phyloP scores from a whole-genome alignment of 1,140 invertebrate genomes.

The Bombus impatiens region DNA sequence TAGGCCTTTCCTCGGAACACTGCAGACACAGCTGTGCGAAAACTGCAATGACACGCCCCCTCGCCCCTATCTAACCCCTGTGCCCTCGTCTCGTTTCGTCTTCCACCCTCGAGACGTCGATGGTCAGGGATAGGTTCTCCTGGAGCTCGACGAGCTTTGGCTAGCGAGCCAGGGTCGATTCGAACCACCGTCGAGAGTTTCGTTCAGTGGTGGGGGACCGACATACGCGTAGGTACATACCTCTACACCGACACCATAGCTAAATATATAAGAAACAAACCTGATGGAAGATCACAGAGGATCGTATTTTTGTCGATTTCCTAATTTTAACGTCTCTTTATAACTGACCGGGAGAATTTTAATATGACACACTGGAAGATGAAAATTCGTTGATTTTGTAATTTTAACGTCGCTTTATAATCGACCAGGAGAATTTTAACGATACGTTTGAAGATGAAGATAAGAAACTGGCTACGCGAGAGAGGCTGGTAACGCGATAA shows the following conservation, averaged over 20 bases:
- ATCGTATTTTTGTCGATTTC: too few species aligned
- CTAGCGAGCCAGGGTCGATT: slow-evolving; percentile 68
- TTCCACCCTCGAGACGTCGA: slow-evolving; percentile 55
- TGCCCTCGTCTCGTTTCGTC: slow-evolving; percentile 14
- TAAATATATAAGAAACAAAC: background rate
- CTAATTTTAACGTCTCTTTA: too few species aligned
- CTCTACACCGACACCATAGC: background rate
- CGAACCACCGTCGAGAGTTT: slow-evolving; percentile 47
- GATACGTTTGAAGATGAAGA: background rate
- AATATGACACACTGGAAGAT: background rate
- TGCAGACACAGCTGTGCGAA: slow-evolving; percentile 66
- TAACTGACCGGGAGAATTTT: too few species aligned
- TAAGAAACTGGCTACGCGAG: too few species aligned
- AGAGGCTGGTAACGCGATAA: too few species aligned
- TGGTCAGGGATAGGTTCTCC: slow-evolving; percentile 55
- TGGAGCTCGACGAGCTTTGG: slow-evolving; percentile 49
- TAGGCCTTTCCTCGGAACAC: slow-evolving; percentile 53
- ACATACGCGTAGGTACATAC: too few species aligned
- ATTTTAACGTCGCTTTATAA: too few species aligned
- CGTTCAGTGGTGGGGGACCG: slow-evolving; percentile 29
- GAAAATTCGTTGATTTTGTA: background rate
- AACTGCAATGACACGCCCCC: slow-evolving; percentile 68
- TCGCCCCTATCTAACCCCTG: slow-evolving; percentile 31
- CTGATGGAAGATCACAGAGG: too few species aligned
- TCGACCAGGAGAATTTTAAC: too few species aligned